Evolutionary conservation across 2,113 vertebrate species (phyloP).

Genomic region (Pollimyrus isidori): DNA sequence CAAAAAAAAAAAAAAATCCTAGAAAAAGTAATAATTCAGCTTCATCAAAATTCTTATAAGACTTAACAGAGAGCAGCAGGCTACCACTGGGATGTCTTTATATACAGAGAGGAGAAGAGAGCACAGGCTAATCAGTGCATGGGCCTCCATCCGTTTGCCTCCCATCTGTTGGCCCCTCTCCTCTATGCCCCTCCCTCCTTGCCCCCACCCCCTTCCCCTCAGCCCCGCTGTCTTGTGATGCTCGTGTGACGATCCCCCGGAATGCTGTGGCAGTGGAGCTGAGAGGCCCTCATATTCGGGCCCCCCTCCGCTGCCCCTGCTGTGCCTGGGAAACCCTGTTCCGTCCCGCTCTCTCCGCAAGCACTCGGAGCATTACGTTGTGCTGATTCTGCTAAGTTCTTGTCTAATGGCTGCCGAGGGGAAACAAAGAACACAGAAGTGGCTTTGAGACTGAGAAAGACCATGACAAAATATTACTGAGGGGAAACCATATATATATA

Average conservation of each 20-base stretch:
- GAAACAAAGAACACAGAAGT: neutral
- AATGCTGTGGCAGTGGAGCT: constrained; percentile 22
- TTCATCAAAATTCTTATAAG: constrained; percentile 56
- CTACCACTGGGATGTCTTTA: constrained; percentile 60
- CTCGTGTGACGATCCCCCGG: constrained; percentile 43
- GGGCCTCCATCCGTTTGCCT: constrained; percentile 18
- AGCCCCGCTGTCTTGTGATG: constrained; percentile 36
- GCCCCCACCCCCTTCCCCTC: neutral
- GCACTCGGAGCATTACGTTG: constrained; percentile 70
- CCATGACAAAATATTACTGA: neutral
- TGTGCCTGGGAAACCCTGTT: constrained; percentile 41
- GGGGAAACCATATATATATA: neutral
- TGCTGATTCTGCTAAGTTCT: constrained; percentile 95
- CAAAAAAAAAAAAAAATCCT: constrained; percentile 51
- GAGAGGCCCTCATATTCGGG: constrained; percentile 47
- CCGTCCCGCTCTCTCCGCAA: constrained; percentile 42
- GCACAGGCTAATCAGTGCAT: constrained; percentile 48
- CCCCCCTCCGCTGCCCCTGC: constrained; percentile 35
- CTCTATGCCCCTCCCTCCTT: neutral
- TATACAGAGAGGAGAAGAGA: constrained; percentile 62
- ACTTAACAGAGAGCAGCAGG: constrained; percentile 60
- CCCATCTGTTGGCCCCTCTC: constrained; percentile 32
- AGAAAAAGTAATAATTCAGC: constrained; percentile 46
- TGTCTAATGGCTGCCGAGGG: constrained; percentile 84
- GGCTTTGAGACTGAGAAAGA: too few species aligned